Conservation (phyloP, 2,888 invertebrate genomes). For the Selenia dentaria region DNA sequence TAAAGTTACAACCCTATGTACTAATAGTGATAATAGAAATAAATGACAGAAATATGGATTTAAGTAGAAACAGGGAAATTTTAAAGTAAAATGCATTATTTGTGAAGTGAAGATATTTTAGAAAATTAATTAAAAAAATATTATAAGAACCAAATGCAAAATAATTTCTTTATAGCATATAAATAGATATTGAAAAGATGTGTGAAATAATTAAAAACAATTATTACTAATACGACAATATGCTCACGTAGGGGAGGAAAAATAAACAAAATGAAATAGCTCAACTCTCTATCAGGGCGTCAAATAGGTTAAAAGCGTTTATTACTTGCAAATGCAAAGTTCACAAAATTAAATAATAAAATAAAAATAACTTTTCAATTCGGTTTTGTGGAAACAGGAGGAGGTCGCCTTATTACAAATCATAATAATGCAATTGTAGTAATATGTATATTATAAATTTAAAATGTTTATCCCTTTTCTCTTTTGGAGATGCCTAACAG, state of each 20-base stretch:
- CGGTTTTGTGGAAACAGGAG: slow-evolving; percentile 78
- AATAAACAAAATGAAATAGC: slow-evolving; percentile 43
- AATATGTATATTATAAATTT: no score
- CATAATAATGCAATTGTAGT: slow-evolving; percentile 47
- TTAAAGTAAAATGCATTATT: neutral
- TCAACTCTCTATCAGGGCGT: slow-evolving; percentile 69
- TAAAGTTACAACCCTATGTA: slow-evolving; percentile 25
- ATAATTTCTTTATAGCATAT: no score
- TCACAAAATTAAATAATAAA: slow-evolving; percentile 45
- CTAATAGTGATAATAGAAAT: slow-evolving; percentile 24
- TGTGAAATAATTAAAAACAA: no score
- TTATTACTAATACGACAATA: slow-evolving; percentile 14
- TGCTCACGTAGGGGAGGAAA: slow-evolving; percentile 13
- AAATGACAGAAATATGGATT: slow-evolving; percentile 7
- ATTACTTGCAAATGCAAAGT: slow-evolving; percentile 25
- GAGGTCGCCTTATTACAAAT: slow-evolving; percentile 64
- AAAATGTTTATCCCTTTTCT: no score
- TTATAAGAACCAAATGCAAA: slow-evolving; percentile 7
- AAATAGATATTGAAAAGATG: neutral
- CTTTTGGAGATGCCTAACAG: neutral
- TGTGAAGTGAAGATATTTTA: slow-evolving; percentile 6
- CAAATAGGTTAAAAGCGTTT: slow-evolving; percentile 58
- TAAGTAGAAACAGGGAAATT: neutral
- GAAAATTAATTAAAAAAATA: neutral
- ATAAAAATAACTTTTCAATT: slow-evolving; percentile 47